Base-by-base conservation (phyloP, 2,797 vertebrate species). In the Phrynocephalus vlangalii region DNA sequence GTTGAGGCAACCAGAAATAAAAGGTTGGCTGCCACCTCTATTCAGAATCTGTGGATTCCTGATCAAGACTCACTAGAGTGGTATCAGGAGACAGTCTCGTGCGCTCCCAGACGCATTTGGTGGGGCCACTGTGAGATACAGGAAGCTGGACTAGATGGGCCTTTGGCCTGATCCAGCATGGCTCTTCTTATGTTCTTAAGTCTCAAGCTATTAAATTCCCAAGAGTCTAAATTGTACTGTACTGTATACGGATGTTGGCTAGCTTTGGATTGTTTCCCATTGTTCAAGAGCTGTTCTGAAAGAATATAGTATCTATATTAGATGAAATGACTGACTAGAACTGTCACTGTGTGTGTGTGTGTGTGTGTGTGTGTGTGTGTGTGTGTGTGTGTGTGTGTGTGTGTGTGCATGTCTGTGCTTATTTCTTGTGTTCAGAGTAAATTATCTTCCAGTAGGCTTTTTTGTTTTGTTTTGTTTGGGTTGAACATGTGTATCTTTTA, bases 401-500 rank as follows among this genome's bases (percentile, higher is more conserved):
- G 8, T 28, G 44, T 63, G 10, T 2, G 9, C 73, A 30, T 8
- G 18, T 28, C 9, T 60, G 5, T 78, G 66, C 28, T 44, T 10
- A 30, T 71, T 71, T 83, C 38, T 48, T 30, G 28, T 1, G 11
- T 70, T 70, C 63, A 30, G 68, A 56, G 30, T 48, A 18, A 50
- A 84, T 15, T 13, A 11, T 7, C 26, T 52, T 13, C 11, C 38
- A 67, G 3, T 84, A 83, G 50, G 20, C 9, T 10, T 56, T 63
- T 15, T 84, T 77, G 3, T 44, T 44, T 44, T 44, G 38, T 44
- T 44, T 44, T 44, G 38, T 44, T 79, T 20, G 79, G n/a, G 28
- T 66, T 56, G 83, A 84, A 70, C 52, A 48, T 81, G 80, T 85
- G 73, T 30, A 0, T 89, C 76, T 63, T 63, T n/a, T 87, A 96